Evolutionary conservation across 2,888 invertebrate species (phyloP), one percentile per base, ranked within the genome.

Genomic region (Keiferia lycopersicella): DNA sequence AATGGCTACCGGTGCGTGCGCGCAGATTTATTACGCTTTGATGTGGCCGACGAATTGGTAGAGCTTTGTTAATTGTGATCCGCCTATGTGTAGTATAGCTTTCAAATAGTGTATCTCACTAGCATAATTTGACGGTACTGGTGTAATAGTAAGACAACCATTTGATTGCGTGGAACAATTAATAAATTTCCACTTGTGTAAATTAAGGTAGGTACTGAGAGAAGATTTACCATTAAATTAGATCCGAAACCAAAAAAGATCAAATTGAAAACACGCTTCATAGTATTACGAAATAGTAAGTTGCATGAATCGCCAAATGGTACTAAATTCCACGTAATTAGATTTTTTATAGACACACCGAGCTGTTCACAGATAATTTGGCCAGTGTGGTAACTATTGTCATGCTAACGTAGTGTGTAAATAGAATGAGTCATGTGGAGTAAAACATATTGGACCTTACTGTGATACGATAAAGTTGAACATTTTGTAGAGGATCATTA

Each of bases 241-340:
- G 34, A 12, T 62, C 14, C 22, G n/a, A 20, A 56, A 10, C 18
- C 22, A 61, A 53, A 38, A 64, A 41, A 62, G 62, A 62, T 45
- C 53, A 62, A 62, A 51, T 62, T 41, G 39, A n/a, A 38, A 34
- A 50, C 34, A 61, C 58, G n/a, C 22, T 26, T 10, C 26, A 14
- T 22, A 58, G 64, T 64, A 66, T 77, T 75, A 71, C 73, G 66
- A 70, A 71, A 78, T 64, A 57, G 60, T 34, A 34, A 34, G 72
- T 75, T 76, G 73, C 75, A 72, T 72, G 72, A 75, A 69, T 64
- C 66, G 67, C 69, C 69, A 71, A 68, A 73, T 72, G 71, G 74
- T 70, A 67, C 69, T 63, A 70, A 73, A 73, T 73, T 74, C 71
- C 66, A 64, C 67, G 73, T 74, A 74, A 77, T 77, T 74, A 73